Evolutionary conservation across 1,140 invertebrate species (phyloP).

Genomic region (Batillaria attramentaria): DNA sequence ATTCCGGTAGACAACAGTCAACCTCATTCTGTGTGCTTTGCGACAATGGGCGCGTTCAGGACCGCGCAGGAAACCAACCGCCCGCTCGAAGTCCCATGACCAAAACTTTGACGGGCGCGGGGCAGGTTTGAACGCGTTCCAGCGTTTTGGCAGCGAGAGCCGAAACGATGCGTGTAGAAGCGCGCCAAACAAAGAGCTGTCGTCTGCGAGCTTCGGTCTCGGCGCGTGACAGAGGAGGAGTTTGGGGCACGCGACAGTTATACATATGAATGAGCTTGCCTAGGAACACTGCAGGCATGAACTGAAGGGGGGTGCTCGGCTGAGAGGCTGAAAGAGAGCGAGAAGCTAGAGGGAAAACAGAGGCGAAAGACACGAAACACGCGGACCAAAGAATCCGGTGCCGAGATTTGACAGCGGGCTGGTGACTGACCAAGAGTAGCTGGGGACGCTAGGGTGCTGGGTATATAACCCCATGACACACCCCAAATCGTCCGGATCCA

Average conservation of each 20-base stretch:
- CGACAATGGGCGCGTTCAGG: too few relatives aligned
- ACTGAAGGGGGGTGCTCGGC: background rate
- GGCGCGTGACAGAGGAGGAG: conserved; percentile 30
- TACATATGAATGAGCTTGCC: conserved; percentile 34
- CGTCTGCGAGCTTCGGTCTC: background rate
- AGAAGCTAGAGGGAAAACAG: background rate
- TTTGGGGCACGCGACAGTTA: conserved; percentile 33
- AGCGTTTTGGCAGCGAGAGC: background rate
- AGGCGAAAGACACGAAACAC: background rate
- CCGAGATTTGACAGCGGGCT: background rate
- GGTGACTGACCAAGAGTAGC: background rate
- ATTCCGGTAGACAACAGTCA: conserved; percentile 14
- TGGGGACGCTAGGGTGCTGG: too few relatives aligned
- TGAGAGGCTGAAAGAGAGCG: background rate
- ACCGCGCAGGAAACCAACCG: too few relatives aligned
- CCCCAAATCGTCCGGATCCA: conserved; percentile 29
- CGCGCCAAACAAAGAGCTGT: conserved; percentile 22
- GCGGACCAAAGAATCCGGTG: background rate
- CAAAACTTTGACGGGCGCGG: background rate
- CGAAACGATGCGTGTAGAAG: background rate
- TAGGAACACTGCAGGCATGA: conserved; percentile 20
- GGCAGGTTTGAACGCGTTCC: background rate
- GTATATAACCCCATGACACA: conserved; percentile 25
- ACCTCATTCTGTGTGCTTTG: too few relatives aligned
- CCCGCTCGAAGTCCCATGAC: background rate